These are phyloP conservation scores for Littorina saxatilis DNA, from an alignment of 1,140 invertebrate species.

Conservation along the genomic window DNA sequence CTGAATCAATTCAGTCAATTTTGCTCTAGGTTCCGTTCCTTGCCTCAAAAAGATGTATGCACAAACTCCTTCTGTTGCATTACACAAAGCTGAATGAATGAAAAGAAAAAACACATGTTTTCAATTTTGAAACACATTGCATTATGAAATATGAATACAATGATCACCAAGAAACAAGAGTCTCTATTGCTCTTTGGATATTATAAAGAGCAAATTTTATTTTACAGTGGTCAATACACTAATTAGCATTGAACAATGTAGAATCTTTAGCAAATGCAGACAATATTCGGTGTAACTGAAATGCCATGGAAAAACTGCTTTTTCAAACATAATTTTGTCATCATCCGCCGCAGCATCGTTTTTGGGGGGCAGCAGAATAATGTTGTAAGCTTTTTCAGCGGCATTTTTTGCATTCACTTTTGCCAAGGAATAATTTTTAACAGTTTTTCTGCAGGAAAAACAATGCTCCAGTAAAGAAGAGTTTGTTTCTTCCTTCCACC, in stretches of 20 bases:
- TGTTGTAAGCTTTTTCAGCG: too few species aligned
- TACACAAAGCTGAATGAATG: constrained; percentile 40
- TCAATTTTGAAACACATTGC: not conserved
- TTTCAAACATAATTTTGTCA: not conserved
- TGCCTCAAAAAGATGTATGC: constrained; percentile 36
- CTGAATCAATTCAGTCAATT: constrained; percentile 10
- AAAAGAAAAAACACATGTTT: not conserved
- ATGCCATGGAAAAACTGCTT: too few species aligned
- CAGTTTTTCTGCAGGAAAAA: too few species aligned
- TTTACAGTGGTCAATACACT: not conserved
- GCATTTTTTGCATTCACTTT: too few species aligned
- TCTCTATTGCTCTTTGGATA: too few species aligned
- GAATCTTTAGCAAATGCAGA: too few species aligned
- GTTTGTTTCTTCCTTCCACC: too few species aligned
- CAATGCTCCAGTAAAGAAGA: too few species aligned
- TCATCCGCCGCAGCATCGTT: too few species aligned
- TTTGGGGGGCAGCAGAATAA: too few species aligned
- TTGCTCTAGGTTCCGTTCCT: not conserved
- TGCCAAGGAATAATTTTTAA: too few species aligned
- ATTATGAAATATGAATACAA: not conserved
- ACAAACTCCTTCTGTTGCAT: constrained; percentile 42
- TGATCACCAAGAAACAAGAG: not conserved
- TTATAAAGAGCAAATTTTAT: not conserved
- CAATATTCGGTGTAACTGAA: too few species aligned
- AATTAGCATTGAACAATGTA: not conserved